Conservation (phyloP, 2,797 vertebrate genomes). For the Amblyraja radiata region DNA sequence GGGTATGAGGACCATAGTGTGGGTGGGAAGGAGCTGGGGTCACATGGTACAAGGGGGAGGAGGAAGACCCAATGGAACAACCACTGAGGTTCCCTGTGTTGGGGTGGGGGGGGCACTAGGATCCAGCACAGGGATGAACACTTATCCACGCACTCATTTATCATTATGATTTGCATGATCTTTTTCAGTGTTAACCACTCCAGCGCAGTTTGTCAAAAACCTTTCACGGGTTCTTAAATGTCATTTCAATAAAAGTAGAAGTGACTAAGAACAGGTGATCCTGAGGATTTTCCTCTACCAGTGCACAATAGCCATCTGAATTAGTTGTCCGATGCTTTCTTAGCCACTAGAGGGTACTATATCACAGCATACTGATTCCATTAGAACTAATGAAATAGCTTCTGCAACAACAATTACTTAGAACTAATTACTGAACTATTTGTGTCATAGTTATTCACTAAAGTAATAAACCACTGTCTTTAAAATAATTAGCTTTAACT, state of each 20-base stretch:
- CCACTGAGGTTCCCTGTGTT: no score
- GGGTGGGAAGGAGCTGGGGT: no score
- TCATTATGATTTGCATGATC: not conserved
- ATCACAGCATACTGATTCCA: not conserved
- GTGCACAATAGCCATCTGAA: not conserved
- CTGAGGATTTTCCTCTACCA: not conserved
- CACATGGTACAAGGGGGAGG: no score
- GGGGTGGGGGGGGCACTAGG: no score
- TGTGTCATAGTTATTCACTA: not conserved
- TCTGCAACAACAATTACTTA: not conserved
- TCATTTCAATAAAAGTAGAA: not conserved
- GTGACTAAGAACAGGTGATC: no score
- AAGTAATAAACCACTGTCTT: not conserved
- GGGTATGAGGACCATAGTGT: no score
- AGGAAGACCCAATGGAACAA: no score
- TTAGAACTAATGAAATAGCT: not conserved
- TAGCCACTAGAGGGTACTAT: constrained; percentile 22
- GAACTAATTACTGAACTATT: not conserved
- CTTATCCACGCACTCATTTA: no score
- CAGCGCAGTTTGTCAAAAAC: not conserved
- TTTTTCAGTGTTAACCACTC: not conserved
- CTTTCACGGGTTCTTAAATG: not conserved
- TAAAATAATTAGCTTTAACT: not conserved
- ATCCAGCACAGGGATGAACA: no score
- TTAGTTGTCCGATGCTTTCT: not conserved